Conservation (phyloP, 2,797 vertebrate genomes). For the Mus caroli region DNA sequence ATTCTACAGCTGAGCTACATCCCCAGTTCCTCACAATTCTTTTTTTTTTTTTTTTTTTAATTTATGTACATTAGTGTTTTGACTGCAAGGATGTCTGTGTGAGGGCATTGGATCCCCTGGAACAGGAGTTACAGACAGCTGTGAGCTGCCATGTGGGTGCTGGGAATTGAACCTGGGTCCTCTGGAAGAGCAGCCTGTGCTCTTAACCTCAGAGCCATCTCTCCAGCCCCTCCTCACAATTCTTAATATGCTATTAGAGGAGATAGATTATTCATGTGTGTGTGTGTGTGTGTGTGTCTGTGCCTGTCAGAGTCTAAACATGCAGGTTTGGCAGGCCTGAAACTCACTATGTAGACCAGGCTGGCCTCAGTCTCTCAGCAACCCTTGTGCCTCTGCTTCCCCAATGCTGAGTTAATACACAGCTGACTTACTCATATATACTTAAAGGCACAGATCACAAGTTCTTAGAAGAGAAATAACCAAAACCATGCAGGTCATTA, state of each 20-base stretch:
- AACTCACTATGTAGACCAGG: background rate
- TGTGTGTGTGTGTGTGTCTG: too few species aligned
- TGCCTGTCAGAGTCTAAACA: background rate
- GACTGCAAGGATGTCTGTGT: too few species aligned
- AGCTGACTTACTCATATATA: background rate
- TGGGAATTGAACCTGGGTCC: too few species aligned
- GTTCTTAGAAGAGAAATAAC: conserved; percentile 43
- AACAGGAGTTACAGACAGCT: too few species aligned
- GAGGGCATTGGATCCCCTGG: too few species aligned
- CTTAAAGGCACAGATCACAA: background rate
- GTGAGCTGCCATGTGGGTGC: too few species aligned
- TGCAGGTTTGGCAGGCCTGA: background rate
- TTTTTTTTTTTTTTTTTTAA: too few species aligned
- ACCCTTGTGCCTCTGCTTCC: background rate
- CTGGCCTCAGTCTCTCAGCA: background rate
- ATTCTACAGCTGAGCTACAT: background rate
- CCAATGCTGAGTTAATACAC: background rate
- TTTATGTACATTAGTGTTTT: too few species aligned
- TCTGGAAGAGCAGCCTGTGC: too few species aligned
- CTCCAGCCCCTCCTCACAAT: background rate
- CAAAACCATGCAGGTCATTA: background rate
- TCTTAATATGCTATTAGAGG: background rate
- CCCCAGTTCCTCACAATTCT: background rate
- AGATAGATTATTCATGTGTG: background rate
- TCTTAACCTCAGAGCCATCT: too few species aligned